These are phyloP conservation scores for Limnephilus marmoratus DNA, from an alignment of 2,888 invertebrate species.

Conservation along the genomic window DNA sequence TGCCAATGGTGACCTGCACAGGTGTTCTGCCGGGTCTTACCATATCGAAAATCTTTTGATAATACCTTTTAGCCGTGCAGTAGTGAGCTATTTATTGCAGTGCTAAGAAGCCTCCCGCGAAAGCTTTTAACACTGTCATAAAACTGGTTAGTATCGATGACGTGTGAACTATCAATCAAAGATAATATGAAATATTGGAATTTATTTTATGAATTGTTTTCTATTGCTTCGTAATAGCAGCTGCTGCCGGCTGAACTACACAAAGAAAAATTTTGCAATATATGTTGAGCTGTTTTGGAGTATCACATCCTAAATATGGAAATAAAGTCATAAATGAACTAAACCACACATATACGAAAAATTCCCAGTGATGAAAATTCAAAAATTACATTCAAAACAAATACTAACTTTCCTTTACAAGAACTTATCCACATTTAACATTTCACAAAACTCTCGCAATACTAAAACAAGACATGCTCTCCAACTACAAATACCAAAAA, in stretches of 20 bases:
- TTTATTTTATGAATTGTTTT: not conserved
- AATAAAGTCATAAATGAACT: not conserved
- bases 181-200: not conserved
- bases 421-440: no score
- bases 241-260: not conserved
- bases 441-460: no score
- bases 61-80: not conserved
- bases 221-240: not conserved
- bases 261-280: not conserved
- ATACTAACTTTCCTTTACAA: no score
- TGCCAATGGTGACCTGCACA: not conserved
- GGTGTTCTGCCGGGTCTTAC: not conserved
- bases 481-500: no score
- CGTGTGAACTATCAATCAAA: slow-evolving; percentile 11
- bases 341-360: no score
- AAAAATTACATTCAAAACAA: no score
- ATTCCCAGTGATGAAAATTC: no score
- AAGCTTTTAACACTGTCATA: slow-evolving; percentile 24
- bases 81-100: slow-evolving; percentile 22
- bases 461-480: no score
- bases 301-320: not conserved
- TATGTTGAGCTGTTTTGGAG: not conserved
- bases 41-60: not conserved
- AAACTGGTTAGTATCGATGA: slow-evolving; percentile 25
- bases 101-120: slow-evolving; percentile 20